Evolutionary conservation across 2,888 invertebrate species (phyloP), one percentile per base, ranked within the genome.

Genomic region (Pollenia amentaria): DNA sequence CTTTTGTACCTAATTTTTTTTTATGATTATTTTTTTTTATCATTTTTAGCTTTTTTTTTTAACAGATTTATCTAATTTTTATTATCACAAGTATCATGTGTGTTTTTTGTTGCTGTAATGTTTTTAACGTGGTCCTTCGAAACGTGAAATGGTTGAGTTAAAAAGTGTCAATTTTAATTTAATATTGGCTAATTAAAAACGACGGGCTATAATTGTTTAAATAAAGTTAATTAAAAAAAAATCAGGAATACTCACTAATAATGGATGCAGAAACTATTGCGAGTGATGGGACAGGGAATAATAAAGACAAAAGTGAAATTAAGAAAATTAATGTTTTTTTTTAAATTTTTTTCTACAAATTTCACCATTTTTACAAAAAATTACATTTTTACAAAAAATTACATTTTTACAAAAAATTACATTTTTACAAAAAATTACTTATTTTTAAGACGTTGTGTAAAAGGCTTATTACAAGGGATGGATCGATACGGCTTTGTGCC

Each of bases 101-200:
- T 6, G 21, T 55, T 21, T 21, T 18, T 3, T 38, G 8, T 29
- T 29, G 57, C 8, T 12, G 48, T 46, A 10, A 1, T n/a, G 11
- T 12, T 10, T 69, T 21, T 44, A 14, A n/a, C 14, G 18, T 48
- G n/a, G n/a, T 73, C 46, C 18, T 62, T 75, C 11, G 48, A 48
- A 75, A 38, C 38, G 7, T n/a, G 8, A 21, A 53, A 53, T 57
- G 14, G 57, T 69, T 82, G 18, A 60, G 60, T 21, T 75, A 51
- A 21, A 65, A 85, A 78, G 62, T 85, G 85, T 64, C 81, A 81
- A 78, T 85, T 78, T 69, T 55, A 82, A 85, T 85, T 85, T 62
- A 67, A 51, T 51, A 10, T 10, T 11, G 51, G 64, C 81, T 85
- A 85, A 85, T 85, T 81, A 69, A 29, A 85, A 82, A 67, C 69